Evolutionary conservation across 2,113 vertebrate species (phyloP).

Genomic region (Columba janthina): DNA sequence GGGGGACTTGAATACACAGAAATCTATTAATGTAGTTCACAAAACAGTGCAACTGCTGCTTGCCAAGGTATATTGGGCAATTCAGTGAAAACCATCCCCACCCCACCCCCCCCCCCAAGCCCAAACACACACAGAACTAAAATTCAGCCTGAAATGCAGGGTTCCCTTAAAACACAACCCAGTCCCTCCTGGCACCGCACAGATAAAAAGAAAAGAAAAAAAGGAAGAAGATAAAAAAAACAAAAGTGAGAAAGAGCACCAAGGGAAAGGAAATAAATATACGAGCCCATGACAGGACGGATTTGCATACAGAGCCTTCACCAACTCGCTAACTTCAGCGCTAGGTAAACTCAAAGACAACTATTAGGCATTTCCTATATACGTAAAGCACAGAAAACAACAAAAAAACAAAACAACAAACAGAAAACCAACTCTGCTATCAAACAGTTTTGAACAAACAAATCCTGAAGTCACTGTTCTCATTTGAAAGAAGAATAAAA

Average conservation of each 20-base stretch:
- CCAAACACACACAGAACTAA: neutral
- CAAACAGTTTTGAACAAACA: neutral
- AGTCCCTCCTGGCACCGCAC: neutral
- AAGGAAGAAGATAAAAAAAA: neutral
- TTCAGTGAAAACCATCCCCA: neutral
- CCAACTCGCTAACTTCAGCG: neutral
- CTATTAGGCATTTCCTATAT: neutral
- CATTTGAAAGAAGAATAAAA: neutral
- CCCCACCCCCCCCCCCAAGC: fast-evolving
- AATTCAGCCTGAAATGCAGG: neutral
- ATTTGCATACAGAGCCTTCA: neutral
- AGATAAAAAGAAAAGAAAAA: neutral
- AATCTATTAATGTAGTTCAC: neutral
- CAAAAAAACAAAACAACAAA: neutral
- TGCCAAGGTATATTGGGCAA: slow-evolving; percentile 31
- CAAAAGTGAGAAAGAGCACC: neutral
- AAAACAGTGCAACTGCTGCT: slow-evolving; percentile 21
- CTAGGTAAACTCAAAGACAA: neutral
- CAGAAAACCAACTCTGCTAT: neutral
- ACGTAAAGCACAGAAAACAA: neutral
- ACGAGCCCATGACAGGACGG: neutral
- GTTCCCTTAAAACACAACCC: neutral
- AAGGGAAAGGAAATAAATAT: slow-evolving; percentile 11
- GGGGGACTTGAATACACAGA: neutral
- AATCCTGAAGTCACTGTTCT: slow-evolving; percentile 5